Evolutionary conservation across 2,797 vertebrate species (phyloP).

Genomic region (Odontamblyopus lacepedii): DNA sequence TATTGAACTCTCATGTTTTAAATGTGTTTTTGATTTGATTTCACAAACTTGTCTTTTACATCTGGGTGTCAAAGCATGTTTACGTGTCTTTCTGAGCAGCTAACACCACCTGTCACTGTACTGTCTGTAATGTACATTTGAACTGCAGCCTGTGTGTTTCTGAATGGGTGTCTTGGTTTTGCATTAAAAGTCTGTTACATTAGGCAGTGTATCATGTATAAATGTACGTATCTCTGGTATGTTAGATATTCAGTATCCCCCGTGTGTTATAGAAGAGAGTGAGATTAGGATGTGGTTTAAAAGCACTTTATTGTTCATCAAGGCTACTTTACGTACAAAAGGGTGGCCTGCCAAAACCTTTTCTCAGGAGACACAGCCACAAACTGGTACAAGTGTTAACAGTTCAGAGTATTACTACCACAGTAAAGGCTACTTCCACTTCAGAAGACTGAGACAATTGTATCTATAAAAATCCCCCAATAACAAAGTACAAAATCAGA

Average conservation of each 20-base stretch:
- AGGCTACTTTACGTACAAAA: conserved; percentile 99
- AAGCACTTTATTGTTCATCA: conserved; percentile 99
- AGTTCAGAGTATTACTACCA: conserved; percentile 72
- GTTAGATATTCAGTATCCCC: not conserved
- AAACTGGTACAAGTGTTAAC: conserved; percentile 83
- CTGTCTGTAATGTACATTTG: conserved; percentile 15
- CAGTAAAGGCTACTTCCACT: conserved; percentile 72
- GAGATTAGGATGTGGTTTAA: conserved; percentile 83
- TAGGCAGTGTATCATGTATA: not conserved
- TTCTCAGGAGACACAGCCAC: conserved; percentile 91
- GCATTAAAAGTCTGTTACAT: not conserved
- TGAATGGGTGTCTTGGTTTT: not conserved
- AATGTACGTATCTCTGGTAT: no score
- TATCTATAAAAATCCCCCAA: conserved; percentile 33
- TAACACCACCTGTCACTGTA: conserved; percentile 14
- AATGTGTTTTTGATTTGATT: not conserved
- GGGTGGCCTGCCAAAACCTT: conserved; percentile 98
- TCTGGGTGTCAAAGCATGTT: conserved; percentile 33
- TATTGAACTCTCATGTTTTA: not conserved
- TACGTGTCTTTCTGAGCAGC: conserved; percentile 20
- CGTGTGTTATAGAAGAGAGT: conserved; percentile 16
- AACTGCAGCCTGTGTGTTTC: not conserved
- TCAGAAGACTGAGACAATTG: conserved; percentile 36
- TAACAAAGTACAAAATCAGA: conserved; percentile 7
- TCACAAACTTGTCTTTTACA: not conserved